Base-by-base conservation (phyloP, 1,140 invertebrate species). In the Caenorhabditis latens region DNA sequence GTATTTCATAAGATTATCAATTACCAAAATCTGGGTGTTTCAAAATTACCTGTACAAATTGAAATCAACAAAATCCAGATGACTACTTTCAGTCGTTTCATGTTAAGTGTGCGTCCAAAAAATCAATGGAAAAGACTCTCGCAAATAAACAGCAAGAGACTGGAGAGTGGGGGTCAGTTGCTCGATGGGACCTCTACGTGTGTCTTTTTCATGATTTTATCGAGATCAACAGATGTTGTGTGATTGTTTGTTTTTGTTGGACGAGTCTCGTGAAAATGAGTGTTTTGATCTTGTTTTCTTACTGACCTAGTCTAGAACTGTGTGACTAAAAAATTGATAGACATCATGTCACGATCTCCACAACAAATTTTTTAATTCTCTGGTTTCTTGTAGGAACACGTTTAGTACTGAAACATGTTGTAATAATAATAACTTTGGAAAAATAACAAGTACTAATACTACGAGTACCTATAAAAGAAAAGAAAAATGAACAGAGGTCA, bases 401-500 rank as follows among this genome's bases (percentile, higher is more conserved):
- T 63, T 63, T 63, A 4, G 43, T 71, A 61, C 58, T n/a, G 21
- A 61, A 71, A 71, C n/a, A 32, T 48, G 65, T 43, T 9, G 40
- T 71, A 71, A 71, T 71, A 71, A 71, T 71, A 71, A 71, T 11
- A 71, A 71, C 4, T 40, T 24, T 32, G 32, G 32, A 63, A 16
- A 7, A 43, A 71, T 19, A 71, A 71, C 19, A 43, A 46, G 16
- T 71, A 71, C 65, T 71, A n/a, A 14, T 43, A 71, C 0, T 14
- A 71, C n/a, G 4, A 50, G 7, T 50, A 50, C 46, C 43, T 79
- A 79, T 79, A 53, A 79, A 79, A 79, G 71, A 19, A 71, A n/a
- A 19, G 67, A 19, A 43, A 32, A 9, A 14, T 7, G 46, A 43
- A n/a, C 40, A 24, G 43, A 24, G 46, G 16, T n/a, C 71, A 79